Conservation (phyloP, 2,113 vertebrate genomes). For the Pogonocichla stellata region DNA sequence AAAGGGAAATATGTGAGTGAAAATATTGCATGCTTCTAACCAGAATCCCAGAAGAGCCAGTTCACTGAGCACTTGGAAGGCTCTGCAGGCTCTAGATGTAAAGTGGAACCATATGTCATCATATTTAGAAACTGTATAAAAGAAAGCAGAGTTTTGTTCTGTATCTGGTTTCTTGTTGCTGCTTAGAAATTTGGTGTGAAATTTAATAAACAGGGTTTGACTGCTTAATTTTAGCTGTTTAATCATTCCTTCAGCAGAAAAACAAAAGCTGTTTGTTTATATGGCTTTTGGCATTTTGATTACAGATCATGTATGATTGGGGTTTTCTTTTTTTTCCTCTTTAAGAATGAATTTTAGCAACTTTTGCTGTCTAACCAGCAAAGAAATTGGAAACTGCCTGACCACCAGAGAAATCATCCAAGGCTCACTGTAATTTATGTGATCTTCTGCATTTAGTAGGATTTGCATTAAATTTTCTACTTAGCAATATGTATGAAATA, state of each 20-base stretch:
- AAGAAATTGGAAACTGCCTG: neutral
- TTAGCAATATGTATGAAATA: neutral
- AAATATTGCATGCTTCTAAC: neutral
- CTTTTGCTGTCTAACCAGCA: neutral
- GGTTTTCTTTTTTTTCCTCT: neutral
- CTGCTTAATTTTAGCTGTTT: neutral
- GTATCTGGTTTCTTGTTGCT: neutral
- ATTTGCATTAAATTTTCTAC: constrained; percentile 20
- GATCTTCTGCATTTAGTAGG: neutral
- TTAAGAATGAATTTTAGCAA: neutral
- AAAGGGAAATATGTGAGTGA: neutral
- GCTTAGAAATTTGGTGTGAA: neutral
- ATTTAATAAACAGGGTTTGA: neutral
- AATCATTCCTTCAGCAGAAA: neutral
- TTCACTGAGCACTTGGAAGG: neutral
- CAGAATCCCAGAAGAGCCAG: neutral
- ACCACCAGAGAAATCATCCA: neutral
- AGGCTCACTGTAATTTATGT: neutral
- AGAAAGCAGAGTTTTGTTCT: neutral
- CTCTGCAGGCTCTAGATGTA: neutral
- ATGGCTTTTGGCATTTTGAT: neutral
- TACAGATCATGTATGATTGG: neutral
- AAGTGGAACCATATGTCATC: constrained; percentile 8
- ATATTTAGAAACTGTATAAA: neutral
- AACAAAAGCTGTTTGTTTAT: neutral